phyloP scores from a whole-genome alignment of 2,888 invertebrate genomes.

The Agrotis puta region DNA sequence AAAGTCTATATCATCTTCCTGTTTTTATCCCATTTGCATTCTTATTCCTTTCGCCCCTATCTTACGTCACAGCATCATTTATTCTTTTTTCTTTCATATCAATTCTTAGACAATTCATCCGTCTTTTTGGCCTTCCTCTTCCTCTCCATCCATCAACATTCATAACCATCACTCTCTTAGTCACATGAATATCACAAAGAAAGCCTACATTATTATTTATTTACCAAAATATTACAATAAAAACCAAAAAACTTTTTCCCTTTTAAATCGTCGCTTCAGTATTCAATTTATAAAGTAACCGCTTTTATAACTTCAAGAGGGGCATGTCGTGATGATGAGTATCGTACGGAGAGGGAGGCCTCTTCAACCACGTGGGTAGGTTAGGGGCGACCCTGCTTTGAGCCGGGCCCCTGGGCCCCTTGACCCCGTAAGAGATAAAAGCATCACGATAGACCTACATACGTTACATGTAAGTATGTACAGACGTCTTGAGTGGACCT shows the following conservation, averaged over 20 bases:
- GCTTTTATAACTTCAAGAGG: constrained; percentile 33
- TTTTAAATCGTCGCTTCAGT: background rate
- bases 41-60: too few relatives aligned
- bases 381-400: constrained; percentile 58
- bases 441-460: constrained; percentile 50
- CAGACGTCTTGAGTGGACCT: constrained; percentile 48
- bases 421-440: constrained; percentile 62
- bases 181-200: too few relatives aligned
- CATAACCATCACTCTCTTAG: too few relatives aligned
- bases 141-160: too few relatives aligned
- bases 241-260: background rate
- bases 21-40: too few relatives aligned
- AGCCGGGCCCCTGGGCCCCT: constrained; percentile 55
- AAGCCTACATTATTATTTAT: too few relatives aligned
- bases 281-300: constrained; percentile 52
- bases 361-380: constrained; percentile 59
- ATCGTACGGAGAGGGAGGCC: constrained; percentile 29
- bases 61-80: too few relatives aligned
- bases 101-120: too few relatives aligned
- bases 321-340: constrained; percentile 54
- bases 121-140: too few relatives aligned
- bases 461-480: constrained; percentile 20
- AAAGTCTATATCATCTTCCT: too few relatives aligned
- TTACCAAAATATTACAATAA: too few relatives aligned
- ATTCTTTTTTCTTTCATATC: too few relatives aligned